phyloP scores from a whole-genome alignment of 2,797 vertebrate genomes.

The Huso huso region DNA sequence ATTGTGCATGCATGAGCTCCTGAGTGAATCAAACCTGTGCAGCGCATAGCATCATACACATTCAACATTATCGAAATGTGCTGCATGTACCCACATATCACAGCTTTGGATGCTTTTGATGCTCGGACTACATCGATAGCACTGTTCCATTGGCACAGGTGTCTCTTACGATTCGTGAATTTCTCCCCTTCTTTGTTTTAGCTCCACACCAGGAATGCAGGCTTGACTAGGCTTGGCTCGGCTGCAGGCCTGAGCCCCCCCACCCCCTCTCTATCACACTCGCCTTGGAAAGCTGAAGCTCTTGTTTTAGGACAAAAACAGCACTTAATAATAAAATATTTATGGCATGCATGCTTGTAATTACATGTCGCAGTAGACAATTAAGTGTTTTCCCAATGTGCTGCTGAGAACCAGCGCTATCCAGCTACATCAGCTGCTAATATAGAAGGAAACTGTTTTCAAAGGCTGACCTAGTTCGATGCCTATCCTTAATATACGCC shows the following conservation, averaged over 20 bases:
- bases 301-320: constrained; percentile 54
- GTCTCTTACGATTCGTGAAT: not conserved
- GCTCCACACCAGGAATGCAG: not conserved
- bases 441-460: no score
- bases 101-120: no score
- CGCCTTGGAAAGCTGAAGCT: constrained; percentile 18
- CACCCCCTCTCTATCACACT: constrained; percentile 25
- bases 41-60: no score
- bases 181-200: not conserved
- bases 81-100: no score
- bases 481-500: no score
- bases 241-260: not conserved
- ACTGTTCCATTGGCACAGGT: no score
- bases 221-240: constrained; percentile 14
- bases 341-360: constrained; percentile 65
- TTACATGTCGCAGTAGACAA: constrained; percentile 69
- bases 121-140: no score
- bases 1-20: no score
- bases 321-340: constrained; percentile 69
- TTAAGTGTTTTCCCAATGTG: constrained; percentile 57
- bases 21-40: no score
- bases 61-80: no score
- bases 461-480: no score
- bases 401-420: not conserved
- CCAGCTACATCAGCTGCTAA: not conserved